phyloP scores from a whole-genome alignment of 2,888 invertebrate species.

The Timema cristinae region DNA sequence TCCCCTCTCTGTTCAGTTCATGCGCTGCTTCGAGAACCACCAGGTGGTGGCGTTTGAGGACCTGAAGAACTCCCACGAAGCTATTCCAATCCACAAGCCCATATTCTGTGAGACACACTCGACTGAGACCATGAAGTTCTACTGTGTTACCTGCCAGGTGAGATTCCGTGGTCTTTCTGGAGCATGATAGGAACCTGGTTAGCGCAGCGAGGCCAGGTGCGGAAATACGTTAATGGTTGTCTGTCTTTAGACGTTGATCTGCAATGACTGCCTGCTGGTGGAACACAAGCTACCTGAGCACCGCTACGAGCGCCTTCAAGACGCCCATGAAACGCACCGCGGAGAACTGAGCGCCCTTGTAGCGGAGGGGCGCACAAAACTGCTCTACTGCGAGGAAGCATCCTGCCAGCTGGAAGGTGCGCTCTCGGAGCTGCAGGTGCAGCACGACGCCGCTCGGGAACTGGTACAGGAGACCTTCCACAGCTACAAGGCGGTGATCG shows the following conservation, averaged over 20 bases:
- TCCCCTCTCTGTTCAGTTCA: constrained; percentile 52
- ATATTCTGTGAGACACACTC: constrained; percentile 78
- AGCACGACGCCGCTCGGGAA: constrained; percentile 79
- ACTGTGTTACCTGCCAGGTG: constrained; percentile 77
- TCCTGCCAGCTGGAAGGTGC: constrained; percentile 72
- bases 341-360: constrained; percentile 72
- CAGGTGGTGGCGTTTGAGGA: constrained; percentile 86
- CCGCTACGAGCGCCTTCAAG: constrained; percentile 75
- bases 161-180: constrained; percentile 14
- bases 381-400: constrained; percentile 70
- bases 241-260: constrained; percentile 64
- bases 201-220: too few relatives aligned
- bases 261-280: constrained; percentile 78
- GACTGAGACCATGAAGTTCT: constrained; percentile 80
- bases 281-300: constrained; percentile 81
- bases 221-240: too few relatives aligned
- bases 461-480: constrained; percentile 75
- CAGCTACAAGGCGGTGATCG: constrained; percentile 75
- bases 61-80: constrained; percentile 69
- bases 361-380: constrained; percentile 69
- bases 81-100: constrained; percentile 83
- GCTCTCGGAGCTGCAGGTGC: constrained; percentile 79
- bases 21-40: constrained; percentile 96
- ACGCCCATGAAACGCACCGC: constrained; percentile 73
- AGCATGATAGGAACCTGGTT: too few relatives aligned